Evolutionary conservation across 2,113 vertebrate species (phyloP), one percentile per base, ranked within the genome.

Genomic region (Embiotoca jacksoni): DNA sequence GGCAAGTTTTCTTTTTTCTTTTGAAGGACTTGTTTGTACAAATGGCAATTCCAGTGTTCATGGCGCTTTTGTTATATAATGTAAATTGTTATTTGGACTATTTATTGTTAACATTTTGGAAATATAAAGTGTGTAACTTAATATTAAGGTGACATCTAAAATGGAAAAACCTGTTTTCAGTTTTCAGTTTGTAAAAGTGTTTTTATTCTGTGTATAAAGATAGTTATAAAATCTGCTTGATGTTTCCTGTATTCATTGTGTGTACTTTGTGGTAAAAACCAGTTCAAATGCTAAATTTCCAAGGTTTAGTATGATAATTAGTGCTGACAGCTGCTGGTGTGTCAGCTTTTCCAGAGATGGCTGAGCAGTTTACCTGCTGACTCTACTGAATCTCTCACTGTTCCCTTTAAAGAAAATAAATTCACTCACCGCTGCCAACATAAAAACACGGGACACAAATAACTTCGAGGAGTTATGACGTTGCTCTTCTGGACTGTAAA

Each of bases 161-260:
- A 89, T 85, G 62, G 68, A 85, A 86, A 82, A 83, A 52, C 59
- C 72, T 78, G 60, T 71, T 85, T 80, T 90, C 90, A 87, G 78
- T 90, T 89, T 93, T 92, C 81, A 76, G 81, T 93, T 94, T 93
- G 91, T 93, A 88, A 93, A 92, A 91, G 64, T 87, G 88, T 91
- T 94, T 95, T 91, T 92, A 93, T 91, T 89, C 84, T 90, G 73
- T 93, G 92, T 92, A 93, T 94, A 95, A 95, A 95, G 84, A 92
- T 86, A 62, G 75, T 85, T 93, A 85, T 77, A 80, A 91, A 82
- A 69, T 14, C 11, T 15, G 35, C 14, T 64, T 46, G 23, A 23
- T 23, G 53, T 32, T 47, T 88, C 66, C 62, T 71, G 50, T 63
- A 8, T 72, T 75, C 2, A 31, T 8, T 71, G 23, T 70, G 30